These are phyloP conservation scores for Sphenodon punctatus DNA, from an alignment of 2,797 vertebrate genomes.

Conservation along the genomic window DNA sequence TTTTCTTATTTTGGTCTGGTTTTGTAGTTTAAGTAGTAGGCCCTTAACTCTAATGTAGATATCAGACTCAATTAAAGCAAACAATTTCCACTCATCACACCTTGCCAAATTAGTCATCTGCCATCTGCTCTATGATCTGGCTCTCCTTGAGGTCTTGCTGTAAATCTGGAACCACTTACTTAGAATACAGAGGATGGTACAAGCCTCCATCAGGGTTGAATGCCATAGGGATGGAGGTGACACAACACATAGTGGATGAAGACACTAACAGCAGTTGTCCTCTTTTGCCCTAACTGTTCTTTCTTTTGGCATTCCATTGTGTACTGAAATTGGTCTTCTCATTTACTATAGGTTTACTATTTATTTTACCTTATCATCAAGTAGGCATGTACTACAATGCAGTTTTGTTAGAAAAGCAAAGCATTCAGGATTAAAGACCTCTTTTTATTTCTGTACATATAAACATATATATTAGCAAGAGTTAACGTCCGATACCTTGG, in stretches of 20 bases:
- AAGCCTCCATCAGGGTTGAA: conserved; percentile 58
- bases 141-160: conserved; percentile 78
- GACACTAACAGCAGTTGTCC: conserved; percentile 28
- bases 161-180: conserved; percentile 67
- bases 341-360: too few relatives aligned
- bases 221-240: conserved; percentile 45
- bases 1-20: conserved; percentile 30
- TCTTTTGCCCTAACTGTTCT: conserved; percentile 15
- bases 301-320: conserved; percentile 39
- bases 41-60: conserved; percentile 81
- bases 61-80: conserved; percentile 90
- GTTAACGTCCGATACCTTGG: not conserved
- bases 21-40: conserved; percentile 53
- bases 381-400: too few relatives aligned
- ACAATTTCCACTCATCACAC: conserved; percentile 86
- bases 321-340: conserved; percentile 42
- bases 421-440: not conserved
- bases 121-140: conserved; percentile 91
- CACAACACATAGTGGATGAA: too few relatives aligned
- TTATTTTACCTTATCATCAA: too few relatives aligned
- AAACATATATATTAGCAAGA: not conserved
- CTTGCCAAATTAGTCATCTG: conserved; percentile 83
- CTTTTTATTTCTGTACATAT: rapidly evolving
- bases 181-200: conserved; percentile 52
- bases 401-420: not conserved